These are phyloP conservation scores for Poecile atricapillus DNA, from an alignment of 2,113 vertebrate species.

Conservation along the genomic window DNA sequence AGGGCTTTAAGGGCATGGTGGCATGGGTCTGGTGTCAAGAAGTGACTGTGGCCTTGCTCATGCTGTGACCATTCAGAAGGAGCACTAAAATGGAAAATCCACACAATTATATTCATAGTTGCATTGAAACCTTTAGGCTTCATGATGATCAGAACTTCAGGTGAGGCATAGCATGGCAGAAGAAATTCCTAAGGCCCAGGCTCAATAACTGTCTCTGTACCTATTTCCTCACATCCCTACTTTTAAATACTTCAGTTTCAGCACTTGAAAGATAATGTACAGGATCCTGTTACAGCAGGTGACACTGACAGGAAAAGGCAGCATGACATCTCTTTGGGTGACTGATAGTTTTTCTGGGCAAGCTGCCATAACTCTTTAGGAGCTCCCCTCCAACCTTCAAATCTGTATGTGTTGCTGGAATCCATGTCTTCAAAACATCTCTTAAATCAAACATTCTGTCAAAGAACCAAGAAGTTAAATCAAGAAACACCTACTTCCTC, in stretches of 20 bases:
- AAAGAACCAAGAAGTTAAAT: not conserved
- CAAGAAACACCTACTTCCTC: not conserved
- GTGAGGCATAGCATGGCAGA: not conserved
- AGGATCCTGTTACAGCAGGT: not conserved
- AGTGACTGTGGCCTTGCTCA: not conserved
- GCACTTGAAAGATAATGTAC: not conserved
- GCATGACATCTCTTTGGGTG: not conserved
- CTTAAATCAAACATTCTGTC: not conserved
- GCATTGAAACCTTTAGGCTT: not conserved
- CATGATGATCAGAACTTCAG: not conserved
- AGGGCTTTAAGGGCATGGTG: not conserved
- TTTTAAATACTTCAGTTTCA: not conserved
- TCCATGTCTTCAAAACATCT: not conserved
- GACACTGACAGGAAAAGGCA: not conserved
- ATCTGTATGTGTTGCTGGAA: not conserved
- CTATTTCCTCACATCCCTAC: not conserved
- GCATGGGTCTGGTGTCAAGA: not conserved
- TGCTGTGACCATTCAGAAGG: not conserved
- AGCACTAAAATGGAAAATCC: not conserved
- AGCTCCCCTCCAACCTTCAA: not conserved
- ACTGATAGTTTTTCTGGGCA: not conserved
- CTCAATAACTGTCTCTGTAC: not conserved
- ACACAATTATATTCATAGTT: fast-evolving
- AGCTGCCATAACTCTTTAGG: not conserved
- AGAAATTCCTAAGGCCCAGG: not conserved